Conservation (phyloP, 1,140 invertebrate genomes). For the Lerema accius region DNA sequence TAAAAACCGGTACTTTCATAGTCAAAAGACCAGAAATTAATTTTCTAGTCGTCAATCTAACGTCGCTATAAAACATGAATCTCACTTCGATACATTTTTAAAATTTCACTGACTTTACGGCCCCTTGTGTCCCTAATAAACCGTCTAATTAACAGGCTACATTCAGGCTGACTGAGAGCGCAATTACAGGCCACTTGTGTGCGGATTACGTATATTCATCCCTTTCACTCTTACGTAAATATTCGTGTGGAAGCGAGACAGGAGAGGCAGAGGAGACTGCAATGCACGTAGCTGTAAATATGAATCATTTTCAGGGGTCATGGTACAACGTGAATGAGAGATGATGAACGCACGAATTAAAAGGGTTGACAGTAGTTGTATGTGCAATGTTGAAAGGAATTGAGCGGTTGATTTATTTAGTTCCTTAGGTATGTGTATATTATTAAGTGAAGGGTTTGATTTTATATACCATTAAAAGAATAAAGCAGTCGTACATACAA, state of each 20-base stretch:
- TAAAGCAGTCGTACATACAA: too few relatives aligned
- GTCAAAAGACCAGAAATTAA: too few relatives aligned
- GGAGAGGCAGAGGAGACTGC: slow-evolving; percentile 13
- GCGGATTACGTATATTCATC: slow-evolving; percentile 10
- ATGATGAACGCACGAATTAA: background rate
- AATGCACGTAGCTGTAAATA: slow-evolving; percentile 1
- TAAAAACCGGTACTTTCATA: too few relatives aligned
- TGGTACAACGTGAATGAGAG: background rate
- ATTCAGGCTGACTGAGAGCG: slow-evolving; percentile 9
- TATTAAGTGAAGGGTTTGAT: too few relatives aligned
- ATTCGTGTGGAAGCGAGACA: background rate
- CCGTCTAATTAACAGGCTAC: slow-evolving; percentile 30
- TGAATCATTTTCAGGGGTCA: background rate
- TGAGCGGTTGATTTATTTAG: too few relatives aligned
- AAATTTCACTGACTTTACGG: slow-evolving; percentile 9
- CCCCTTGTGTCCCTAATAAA: slow-evolving; percentile 24
- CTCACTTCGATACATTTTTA: slow-evolving; percentile 1
- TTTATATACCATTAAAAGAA: too few relatives aligned
- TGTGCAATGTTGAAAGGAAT: too few relatives aligned
- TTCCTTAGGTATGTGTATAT: too few relatives aligned
- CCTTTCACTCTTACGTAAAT: slow-evolving; percentile 3
- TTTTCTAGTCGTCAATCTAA: too few relatives aligned
- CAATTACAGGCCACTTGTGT: slow-evolving; percentile 27
- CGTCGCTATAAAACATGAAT: background rate
- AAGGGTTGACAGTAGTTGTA: too few relatives aligned